These are phyloP conservation scores for Tethea ocularis DNA, from an alignment of 2,888 invertebrate genomes.

Conservation along the genomic window DNA sequence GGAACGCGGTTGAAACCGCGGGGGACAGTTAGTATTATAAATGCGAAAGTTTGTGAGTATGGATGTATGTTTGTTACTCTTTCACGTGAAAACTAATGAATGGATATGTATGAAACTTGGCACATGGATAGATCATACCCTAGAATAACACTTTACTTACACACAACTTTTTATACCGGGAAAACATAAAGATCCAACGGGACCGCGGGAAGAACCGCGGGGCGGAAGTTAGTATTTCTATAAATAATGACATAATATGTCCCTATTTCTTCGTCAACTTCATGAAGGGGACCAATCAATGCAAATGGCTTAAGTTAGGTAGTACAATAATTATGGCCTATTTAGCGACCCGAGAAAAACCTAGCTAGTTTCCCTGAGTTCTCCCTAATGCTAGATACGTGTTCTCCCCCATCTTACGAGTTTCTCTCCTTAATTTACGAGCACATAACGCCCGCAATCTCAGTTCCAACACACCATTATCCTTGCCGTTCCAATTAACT, in stretches of 20 bases:
- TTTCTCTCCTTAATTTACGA: constrained; percentile 51
- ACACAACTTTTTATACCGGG: too few species aligned
- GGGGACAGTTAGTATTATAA: too few species aligned
- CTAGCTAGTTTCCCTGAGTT: background rate
- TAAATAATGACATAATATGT: background rate
- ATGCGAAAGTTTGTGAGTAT: too few species aligned
- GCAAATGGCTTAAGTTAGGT: background rate
- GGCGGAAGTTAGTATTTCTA: background rate
- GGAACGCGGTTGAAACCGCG: too few species aligned
- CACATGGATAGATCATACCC: too few species aligned
- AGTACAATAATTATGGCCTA: constrained; percentile 2
- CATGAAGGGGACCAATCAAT: background rate
- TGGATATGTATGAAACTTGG: too few species aligned
- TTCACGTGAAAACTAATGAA: too few species aligned
- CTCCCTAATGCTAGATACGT: constrained; percentile 3
- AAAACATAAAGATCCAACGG: too few species aligned
- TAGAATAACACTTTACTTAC: too few species aligned
- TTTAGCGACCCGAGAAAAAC: background rate
- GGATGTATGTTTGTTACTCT: too few species aligned
- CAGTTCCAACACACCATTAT: constrained; percentile 56
- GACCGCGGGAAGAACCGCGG: too few species aligned
- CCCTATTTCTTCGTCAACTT: background rate
- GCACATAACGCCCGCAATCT: constrained; percentile 61
- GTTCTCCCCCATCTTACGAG: background rate
- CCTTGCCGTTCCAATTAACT: constrained; percentile 57